These are phyloP conservation scores for Ceratothoa steindachneri DNA, from an alignment of 2,888 invertebrate species.

Conservation along the genomic window DNA sequence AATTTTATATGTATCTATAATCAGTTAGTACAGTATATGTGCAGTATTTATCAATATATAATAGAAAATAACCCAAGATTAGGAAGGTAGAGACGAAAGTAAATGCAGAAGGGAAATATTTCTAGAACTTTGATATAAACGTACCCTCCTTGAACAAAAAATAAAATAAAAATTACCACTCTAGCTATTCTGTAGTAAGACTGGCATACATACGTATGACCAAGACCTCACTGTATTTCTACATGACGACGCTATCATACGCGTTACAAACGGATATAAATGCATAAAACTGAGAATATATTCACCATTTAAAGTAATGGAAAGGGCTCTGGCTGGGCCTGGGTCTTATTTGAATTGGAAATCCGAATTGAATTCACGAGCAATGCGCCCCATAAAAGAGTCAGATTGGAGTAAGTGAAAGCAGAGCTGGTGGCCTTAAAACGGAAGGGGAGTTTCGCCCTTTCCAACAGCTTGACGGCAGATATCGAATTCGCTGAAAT, in stretches of 20 bases:
- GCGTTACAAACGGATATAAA: background rate
- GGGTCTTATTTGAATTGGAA: background rate
- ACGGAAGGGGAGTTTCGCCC: background rate
- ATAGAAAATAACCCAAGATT: too few relatives aligned
- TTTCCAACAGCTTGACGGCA: background rate
- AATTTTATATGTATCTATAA: too few relatives aligned
- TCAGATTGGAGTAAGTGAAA: background rate
- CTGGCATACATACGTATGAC: background rate
- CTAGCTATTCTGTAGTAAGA: too few relatives aligned
- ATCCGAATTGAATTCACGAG: slow-evolving; percentile 10
- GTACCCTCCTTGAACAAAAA: too few relatives aligned
- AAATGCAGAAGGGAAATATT: too few relatives aligned
- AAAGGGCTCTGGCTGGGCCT: background rate
- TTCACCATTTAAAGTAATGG: slow-evolving; percentile 8
- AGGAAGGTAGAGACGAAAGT: too few relatives aligned
- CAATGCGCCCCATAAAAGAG: background rate
- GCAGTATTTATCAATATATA: too few relatives aligned
- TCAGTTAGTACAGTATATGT: too few relatives aligned
- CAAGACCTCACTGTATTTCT: background rate
- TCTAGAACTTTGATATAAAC: too few relatives aligned
- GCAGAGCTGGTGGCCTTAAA: background rate
- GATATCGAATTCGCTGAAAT: background rate
- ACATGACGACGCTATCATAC: background rate
- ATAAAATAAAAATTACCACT: too few relatives aligned
- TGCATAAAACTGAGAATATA: background rate